phyloP scores from a whole-genome alignment of 2,888 invertebrate genomes.

The Aporophyla lueneburgensis region DNA sequence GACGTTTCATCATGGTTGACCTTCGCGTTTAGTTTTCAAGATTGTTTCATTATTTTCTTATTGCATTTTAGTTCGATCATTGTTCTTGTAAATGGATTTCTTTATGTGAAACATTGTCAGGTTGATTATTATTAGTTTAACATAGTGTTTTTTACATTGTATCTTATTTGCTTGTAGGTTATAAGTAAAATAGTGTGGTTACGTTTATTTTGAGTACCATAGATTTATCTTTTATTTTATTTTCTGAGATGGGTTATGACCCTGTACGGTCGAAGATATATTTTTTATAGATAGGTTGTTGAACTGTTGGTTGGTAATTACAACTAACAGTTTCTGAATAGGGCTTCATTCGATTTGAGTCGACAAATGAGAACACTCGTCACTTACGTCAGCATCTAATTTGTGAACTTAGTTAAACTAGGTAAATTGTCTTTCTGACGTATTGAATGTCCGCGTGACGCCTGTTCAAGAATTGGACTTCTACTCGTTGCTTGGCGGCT shows the following conservation, averaged over 20 bases:
- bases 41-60: constrained; percentile 52
- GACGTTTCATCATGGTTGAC: constrained; percentile 28
- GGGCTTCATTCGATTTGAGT: constrained; percentile 63
- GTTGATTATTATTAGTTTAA: constrained; percentile 18
- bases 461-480: neutral
- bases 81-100: constrained; percentile 53
- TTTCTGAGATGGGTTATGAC: neutral
- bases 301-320: constrained; percentile 52
- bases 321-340: constrained; percentile 36
- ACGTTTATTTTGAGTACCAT: constrained; percentile 26
- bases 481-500: neutral
- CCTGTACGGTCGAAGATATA: neutral
- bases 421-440: constrained; percentile 19
- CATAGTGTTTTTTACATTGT: constrained; percentile 22
- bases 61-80: constrained; percentile 50
- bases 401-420: constrained; percentile 45
- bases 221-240: neutral
- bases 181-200: constrained; percentile 29
- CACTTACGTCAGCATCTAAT: constrained; percentile 47
- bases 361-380: constrained; percentile 53
- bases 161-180: constrained; percentile 3
- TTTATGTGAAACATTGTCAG: constrained; percentile 30
- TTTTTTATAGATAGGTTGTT: neutral
- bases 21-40: constrained; percentile 54
- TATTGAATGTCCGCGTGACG: neutral